Conservation (phyloP, 2,888 invertebrate genomes). For the Minunthozetes semirufus region DNA sequence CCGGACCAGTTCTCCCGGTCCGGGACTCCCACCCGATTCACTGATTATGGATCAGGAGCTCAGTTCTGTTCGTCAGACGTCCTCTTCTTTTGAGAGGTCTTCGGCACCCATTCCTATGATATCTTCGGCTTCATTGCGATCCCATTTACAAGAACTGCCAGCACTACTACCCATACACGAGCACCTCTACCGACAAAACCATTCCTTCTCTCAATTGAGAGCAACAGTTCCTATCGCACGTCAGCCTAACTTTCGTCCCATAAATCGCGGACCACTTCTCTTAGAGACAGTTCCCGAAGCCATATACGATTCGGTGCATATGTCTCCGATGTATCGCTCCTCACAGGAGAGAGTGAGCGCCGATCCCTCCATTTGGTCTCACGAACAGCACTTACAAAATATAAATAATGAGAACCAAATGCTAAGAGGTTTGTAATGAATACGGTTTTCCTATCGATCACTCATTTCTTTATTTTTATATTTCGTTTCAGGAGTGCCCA, state of each 20-base stretch:
- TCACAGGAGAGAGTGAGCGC: not conserved
- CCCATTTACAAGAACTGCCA: constrained; percentile 60
- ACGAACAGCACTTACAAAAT: constrained; percentile 28
- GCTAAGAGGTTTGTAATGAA: not conserved
- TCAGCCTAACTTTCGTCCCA: constrained; percentile 17
- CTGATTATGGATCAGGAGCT: constrained; percentile 54
- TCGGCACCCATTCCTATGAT: constrained; percentile 40
- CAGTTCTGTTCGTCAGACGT: constrained; percentile 74
- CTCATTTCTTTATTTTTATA: not conserved
- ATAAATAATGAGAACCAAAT: not conserved
- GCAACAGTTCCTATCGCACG: constrained; percentile 35
- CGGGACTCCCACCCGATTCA: constrained; percentile 37
- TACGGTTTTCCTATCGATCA: not conserved
- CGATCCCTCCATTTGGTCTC: constrained; percentile 10
- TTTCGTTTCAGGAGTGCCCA: not conserved
- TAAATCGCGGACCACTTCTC: constrained; percentile 28
- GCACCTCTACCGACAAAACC: constrained; percentile 40
- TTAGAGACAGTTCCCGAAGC: constrained; percentile 36
- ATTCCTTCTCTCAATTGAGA: constrained; percentile 33
- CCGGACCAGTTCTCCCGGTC: constrained; percentile 45
- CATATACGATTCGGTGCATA: constrained; percentile 32
- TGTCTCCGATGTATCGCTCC: not conserved
- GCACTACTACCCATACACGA: constrained; percentile 63
- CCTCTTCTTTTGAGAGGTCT: constrained; percentile 51
- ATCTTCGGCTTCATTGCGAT: constrained; percentile 42